Evolutionary conservation across 2,888 invertebrate genomes (phyloP).

Genomic region (Tryphoninae sp.): DNA sequence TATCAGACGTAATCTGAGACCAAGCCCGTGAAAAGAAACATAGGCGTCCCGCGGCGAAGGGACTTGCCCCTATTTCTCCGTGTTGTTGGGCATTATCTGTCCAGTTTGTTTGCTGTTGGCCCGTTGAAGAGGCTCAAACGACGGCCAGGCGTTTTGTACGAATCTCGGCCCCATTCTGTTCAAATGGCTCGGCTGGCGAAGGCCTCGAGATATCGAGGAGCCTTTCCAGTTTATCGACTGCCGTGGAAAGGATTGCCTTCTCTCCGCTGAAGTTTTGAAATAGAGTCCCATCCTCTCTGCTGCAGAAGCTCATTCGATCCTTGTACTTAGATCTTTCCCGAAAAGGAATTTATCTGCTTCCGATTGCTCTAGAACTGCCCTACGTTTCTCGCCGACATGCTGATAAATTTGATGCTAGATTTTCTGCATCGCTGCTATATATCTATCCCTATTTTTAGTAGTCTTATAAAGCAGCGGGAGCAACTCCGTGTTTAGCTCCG

Average conservation of each 20-base stretch:
- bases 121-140: background rate
- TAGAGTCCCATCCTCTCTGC: slow-evolving; percentile 35
- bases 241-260: background rate
- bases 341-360: slow-evolving; percentile 44
- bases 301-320: background rate
- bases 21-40: slow-evolving; percentile 42
- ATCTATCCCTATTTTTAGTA: slow-evolving; percentile 35
- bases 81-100: slow-evolving; percentile 27
- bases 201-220: slow-evolving; percentile 7
- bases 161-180: slow-evolving; percentile 1
- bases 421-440: too few species aligned
- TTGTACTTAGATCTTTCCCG: background rate
- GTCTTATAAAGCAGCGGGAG: slow-evolving; percentile 27
- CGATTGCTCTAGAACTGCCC: slow-evolving; percentile 27
- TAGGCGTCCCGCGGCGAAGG: background rate
- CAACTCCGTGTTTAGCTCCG: slow-evolving; percentile 30
- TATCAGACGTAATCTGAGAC: slow-evolving; percentile 49
- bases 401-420: slow-evolving; percentile 39
- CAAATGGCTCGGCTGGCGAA: background rate
- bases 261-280: slow-evolving; percentile 23
- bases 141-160: background rate
- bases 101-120: slow-evolving; percentile 11
- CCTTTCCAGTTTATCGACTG: slow-evolving; percentile 1
- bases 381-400: slow-evolving; percentile 31
- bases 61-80: slow-evolving; percentile 39